A percentile compares a stretch with the other conserved stretches of the same genome.
phyloP scores from a whole-genome alignment of 2,797 vertebrate genomes.

The Passerculus sandwichensis region DNA sequence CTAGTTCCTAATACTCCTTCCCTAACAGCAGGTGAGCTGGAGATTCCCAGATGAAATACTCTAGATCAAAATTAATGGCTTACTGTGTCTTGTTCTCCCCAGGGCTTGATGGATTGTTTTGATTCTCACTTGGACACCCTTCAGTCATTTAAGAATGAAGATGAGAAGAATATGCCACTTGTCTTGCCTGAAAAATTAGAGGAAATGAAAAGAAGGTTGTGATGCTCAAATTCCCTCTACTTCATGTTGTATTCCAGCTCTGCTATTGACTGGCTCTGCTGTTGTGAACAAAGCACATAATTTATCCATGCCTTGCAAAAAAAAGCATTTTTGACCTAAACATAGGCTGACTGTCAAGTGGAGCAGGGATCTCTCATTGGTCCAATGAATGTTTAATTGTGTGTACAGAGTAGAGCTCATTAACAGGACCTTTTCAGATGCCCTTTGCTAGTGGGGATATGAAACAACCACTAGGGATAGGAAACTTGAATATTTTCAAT shows the following conservation, averaged over 20 bases:
- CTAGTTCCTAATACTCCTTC: neutral
- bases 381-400: neutral
- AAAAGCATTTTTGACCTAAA: neutral
- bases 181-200: conserved; percentile 88
- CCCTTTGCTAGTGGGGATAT: neutral
- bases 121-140: conserved; percentile 81
- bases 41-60: neutral
- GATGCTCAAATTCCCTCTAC: neutral
- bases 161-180: conserved; percentile 81
- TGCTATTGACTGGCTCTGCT: neutral
- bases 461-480: neutral
- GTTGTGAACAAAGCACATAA: neutral
- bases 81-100: conserved; percentile 30
- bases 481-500: neutral
- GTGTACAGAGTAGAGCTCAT: neutral
- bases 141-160: conserved; percentile 85
- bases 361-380: neutral
- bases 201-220: conserved; percentile 90
- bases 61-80: neutral
- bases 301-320: neutral
- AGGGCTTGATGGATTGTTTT: conserved; percentile 87
- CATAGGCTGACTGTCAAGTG: neutral
- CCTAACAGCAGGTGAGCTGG: neutral
- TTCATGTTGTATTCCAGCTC: neutral
- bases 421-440: neutral